These are phyloP conservation scores for Adela reaumurella DNA, from an alignment of 2,888 invertebrate species.

Conservation along the genomic window DNA sequence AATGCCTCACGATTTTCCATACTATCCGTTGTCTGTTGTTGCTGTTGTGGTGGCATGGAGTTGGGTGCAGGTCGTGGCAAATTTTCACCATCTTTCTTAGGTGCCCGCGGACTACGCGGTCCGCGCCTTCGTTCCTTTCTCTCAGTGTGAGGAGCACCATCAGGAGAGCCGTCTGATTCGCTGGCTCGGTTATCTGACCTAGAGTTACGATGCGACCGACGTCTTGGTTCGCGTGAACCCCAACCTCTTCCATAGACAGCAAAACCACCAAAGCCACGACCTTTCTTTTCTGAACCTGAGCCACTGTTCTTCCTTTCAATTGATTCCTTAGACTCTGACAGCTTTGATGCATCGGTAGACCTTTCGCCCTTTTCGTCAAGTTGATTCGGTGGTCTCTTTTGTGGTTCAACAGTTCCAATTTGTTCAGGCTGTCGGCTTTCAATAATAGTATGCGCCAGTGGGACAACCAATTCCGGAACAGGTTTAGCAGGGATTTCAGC, in stretches of 20 bases:
- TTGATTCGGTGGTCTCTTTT: neutral
- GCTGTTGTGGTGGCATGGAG: slow-evolving; percentile 19
- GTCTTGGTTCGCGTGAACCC: slow-evolving; percentile 43
- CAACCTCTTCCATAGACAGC: slow-evolving; percentile 48
- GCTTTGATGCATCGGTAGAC: slow-evolving; percentile 14
- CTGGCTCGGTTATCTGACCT: slow-evolving; percentile 52
- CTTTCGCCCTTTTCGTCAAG: slow-evolving; percentile 17
- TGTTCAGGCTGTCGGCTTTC: neutral
- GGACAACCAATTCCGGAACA: neutral
- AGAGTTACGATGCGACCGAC: slow-evolving; percentile 45
- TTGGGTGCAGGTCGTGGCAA: slow-evolving; percentile 17
- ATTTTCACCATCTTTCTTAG: slow-evolving; percentile 59
- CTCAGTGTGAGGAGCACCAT: slow-evolving; percentile 57
- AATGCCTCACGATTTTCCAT: slow-evolving; percentile 66
- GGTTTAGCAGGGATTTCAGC: slow-evolving; percentile 20
- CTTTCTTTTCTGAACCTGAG: slow-evolving; percentile 50
- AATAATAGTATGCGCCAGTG: neutral
- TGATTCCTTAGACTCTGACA: slow-evolving; percentile 29
- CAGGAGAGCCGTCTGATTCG: slow-evolving; percentile 74
- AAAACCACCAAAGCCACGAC: slow-evolving; percentile 42
- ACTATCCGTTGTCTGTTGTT: slow-evolving; percentile 21
- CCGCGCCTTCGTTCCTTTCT: slow-evolving; percentile 55
- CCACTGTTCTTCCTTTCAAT: slow-evolving; percentile 44
- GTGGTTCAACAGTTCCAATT: neutral
- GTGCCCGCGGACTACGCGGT: slow-evolving; percentile 51